Conservation (phyloP, 2,113 vertebrate genomes). For the Sander vitreus region DNA sequence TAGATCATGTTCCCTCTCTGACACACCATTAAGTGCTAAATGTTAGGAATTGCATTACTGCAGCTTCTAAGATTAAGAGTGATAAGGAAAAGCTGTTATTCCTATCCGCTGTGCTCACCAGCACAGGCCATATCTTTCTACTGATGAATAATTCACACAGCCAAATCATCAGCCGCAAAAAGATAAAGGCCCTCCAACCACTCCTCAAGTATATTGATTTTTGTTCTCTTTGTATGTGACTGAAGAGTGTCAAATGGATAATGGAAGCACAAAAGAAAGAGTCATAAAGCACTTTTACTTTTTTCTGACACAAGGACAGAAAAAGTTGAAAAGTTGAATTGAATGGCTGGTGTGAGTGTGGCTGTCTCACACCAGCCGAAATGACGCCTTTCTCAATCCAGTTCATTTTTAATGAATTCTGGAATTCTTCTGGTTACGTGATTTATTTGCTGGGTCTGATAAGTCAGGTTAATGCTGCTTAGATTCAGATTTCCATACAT, state of each 20-base stretch:
- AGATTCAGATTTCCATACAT: too few species aligned
- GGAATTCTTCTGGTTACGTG: neutral
- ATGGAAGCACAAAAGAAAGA: slow-evolving; percentile 61
- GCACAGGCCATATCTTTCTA: slow-evolving; percentile 86
- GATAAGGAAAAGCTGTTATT: slow-evolving; percentile 91
- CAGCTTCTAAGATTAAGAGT: slow-evolving; percentile 88
- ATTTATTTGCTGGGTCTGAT: neutral
- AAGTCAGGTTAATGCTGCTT: neutral
- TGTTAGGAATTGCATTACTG: slow-evolving; percentile 90
- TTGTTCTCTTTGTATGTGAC: slow-evolving; percentile 79
- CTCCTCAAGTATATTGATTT: slow-evolving; percentile 91
- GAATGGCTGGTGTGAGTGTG: neutral
- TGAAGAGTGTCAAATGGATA: slow-evolving; percentile 80
- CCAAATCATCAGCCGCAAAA: slow-evolving; percentile 89
- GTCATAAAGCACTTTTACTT: slow-evolving; percentile 58
- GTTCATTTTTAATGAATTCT: neutral
- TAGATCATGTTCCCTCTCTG: slow-evolving; percentile 86
- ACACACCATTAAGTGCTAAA: slow-evolving; percentile 89
- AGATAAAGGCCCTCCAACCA: slow-evolving; percentile 89
- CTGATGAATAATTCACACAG: slow-evolving; percentile 93
- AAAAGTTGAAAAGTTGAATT: slow-evolving; percentile 19
- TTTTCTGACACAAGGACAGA: slow-evolving; percentile 58
- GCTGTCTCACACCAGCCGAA: slow-evolving; percentile 2
- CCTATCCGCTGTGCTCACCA: slow-evolving; percentile 85
- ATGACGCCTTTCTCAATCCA: neutral